Percentiles rank a stretch among this genome's conserved stretches.
Conservation (phyloP, 2,888 invertebrate species). For the Endomychus coccineus region DNA sequence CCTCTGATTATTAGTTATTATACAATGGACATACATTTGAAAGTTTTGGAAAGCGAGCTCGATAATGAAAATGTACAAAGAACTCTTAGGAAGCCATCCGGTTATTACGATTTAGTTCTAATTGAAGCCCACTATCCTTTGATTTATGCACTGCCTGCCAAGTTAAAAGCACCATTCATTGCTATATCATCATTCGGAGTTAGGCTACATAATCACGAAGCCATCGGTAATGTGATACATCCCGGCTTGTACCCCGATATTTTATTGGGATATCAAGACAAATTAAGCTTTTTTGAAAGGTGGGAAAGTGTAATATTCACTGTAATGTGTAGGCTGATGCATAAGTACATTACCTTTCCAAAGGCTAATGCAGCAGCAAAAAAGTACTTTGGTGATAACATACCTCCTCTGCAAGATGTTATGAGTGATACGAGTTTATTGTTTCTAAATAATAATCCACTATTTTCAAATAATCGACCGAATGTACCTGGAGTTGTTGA, state of each 20-base stretch:
- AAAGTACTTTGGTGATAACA: constrained; percentile 33
- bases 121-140: constrained; percentile 14
- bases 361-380: constrained; percentile 29
- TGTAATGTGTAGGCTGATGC: neutral
- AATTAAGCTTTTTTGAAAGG: constrained; percentile 3
- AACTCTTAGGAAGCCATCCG: constrained; percentile 1
- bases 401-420: constrained; percentile 34
- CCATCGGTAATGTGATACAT: constrained; percentile 29
- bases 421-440: constrained; percentile 34
- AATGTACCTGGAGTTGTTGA: constrained; percentile 33
- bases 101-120: constrained; percentile 17
- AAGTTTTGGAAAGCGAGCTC: constrained; percentile 2
- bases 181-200: constrained; percentile 24
- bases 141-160: constrained; percentile 8
- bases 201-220: constrained; percentile 20
- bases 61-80: neutral
- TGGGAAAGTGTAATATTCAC: neutral
- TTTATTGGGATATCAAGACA: neutral
- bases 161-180: constrained; percentile 18
- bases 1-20: neutral
- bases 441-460: constrained; percentile 34
- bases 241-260: constrained; percentile 26
- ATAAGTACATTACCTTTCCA: constrained; percentile 12
- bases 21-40: neutral
- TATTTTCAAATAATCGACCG: constrained; percentile 32